Conservation (phyloP, 2,113 vertebrate species). For the Dasyprocta punctata region DNA sequence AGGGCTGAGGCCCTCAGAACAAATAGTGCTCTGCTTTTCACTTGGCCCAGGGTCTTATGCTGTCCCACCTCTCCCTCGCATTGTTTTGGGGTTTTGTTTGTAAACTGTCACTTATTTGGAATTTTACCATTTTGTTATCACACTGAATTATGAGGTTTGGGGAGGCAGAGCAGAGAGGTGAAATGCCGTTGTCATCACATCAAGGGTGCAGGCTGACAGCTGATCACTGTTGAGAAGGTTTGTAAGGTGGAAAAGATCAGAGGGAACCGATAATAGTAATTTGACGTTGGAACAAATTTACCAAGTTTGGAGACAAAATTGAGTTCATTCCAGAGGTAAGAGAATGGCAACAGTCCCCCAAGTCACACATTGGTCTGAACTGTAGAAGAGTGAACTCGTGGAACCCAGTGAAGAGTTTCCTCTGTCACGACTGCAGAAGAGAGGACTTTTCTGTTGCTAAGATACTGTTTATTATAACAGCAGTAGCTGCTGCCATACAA, state of each 20-base stretch:
- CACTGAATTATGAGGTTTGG: not conserved
- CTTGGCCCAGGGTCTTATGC: not conserved
- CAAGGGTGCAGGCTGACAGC: not conserved
- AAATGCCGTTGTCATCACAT: not conserved
- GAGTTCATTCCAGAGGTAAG: not conserved
- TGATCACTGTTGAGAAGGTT: not conserved
- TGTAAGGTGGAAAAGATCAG: not conserved
- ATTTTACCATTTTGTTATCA: not conserved
- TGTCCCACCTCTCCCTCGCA: not conserved
- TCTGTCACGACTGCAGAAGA: not conserved
- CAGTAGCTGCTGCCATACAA: not conserved
- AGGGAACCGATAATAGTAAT: not conserved
- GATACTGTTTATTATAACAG: not conserved
- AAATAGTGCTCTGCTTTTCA: not conserved
- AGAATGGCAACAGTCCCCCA: not conserved
- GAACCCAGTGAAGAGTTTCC: not conserved
- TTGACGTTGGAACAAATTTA: not conserved
- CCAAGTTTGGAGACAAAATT: not conserved
- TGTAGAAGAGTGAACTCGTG: not conserved
- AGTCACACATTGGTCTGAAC: not conserved
- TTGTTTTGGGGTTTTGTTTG: not conserved
- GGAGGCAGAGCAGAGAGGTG: not conserved
- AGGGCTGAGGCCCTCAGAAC: accelerated
- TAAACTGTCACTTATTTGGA: not conserved
- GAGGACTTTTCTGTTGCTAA: not conserved